Evolutionary conservation across 92 coral and sea anemone genomes (phyloP), one percentile per base, ranked within the genome.

Genomic region (Umimayanthus chanpuru): DNA sequence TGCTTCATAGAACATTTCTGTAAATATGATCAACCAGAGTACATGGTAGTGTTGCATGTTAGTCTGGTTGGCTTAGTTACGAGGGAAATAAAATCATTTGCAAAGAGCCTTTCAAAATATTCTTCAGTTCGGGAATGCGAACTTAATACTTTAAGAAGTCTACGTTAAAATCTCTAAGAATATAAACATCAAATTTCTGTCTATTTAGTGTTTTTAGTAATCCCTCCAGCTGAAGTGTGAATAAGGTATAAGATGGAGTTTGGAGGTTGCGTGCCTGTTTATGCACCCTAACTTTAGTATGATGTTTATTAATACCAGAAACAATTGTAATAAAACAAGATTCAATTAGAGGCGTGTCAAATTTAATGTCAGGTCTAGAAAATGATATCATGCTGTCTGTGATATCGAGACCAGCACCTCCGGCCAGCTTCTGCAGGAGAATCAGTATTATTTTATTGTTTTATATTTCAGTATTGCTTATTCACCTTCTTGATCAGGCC

Each of bases 31-130:
- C 67, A 58, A 58, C 21, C 16, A 58, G 66, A 20, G 66, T 56
- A 56, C 36, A 32, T 32, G 36, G 36, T 2, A 32, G 36, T 2
- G 66, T 2, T 0, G 66, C 20, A 56, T 56, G 93, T 92, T 53
- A 92, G 61, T 80, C 92, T 92, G 18, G 94, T 92, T 44, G 94
- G 92, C 74, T 92, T 92, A 67, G 94, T 91, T 61, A 88, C 85
- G 21, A 88, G 28, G 43, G 94, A 92, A 61, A 85, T 77, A 40
- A 89, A 75, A 56, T 85, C 85, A 55, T 89, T 89, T 55, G 40
- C 50, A 89, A 77, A 92, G 12, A 92, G 79, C 94, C 89, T 89
- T 80, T 89, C 78, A n/a, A 92, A 25, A 80, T 84, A 92, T 16
- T 92, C 90, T 85, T 92, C 92, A 70, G 94, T 92, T 30, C 58